Conservation (phyloP, 1,140 invertebrate species). For the Drosophila quadrilineata region DNA sequence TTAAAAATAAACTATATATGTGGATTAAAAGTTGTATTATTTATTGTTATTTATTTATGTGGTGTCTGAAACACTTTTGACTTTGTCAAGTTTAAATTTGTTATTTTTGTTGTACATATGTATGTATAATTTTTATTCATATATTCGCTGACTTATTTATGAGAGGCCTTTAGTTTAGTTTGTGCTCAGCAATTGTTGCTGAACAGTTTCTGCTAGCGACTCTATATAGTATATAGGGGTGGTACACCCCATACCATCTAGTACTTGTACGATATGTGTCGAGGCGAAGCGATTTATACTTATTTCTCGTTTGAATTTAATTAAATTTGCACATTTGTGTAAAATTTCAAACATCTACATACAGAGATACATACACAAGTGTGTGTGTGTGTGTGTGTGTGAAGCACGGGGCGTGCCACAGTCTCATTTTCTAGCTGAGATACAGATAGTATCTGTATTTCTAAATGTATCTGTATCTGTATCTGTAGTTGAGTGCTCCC, state of each 20-base stretch:
- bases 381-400: constrained; percentile 20
- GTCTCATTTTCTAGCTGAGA: constrained; percentile 3
- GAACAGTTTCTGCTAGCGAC: constrained; percentile 33
- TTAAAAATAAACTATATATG: neutral
- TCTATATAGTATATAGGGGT: too few relatives aligned
- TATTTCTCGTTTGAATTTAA: constrained; percentile 78
- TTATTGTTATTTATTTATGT: neutral
- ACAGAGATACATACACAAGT: constrained; percentile 27
- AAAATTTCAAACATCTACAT: constrained; percentile 60
- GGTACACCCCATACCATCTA: constrained; percentile 15
- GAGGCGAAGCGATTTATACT: constrained; percentile 63
- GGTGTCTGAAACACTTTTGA: neutral
- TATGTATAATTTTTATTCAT: constrained; percentile 34
- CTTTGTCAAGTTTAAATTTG: constrained; percentile 40
- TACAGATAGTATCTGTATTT: constrained; percentile 18
- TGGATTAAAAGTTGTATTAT: neutral
- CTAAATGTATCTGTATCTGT: constrained; percentile 17
- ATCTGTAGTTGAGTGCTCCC: constrained; percentile 36
- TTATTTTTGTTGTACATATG: constrained; percentile 23
- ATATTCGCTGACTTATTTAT: constrained; percentile 1
- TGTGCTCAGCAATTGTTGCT: constrained; percentile 21
- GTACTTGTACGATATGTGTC: constrained; percentile 39
- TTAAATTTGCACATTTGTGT: constrained; percentile 78
- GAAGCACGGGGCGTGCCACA: too few relatives aligned
- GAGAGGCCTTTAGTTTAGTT: neutral